Conservation (phyloP, 2,113 vertebrate species). For the Phoxinus phoxinus region DNA sequence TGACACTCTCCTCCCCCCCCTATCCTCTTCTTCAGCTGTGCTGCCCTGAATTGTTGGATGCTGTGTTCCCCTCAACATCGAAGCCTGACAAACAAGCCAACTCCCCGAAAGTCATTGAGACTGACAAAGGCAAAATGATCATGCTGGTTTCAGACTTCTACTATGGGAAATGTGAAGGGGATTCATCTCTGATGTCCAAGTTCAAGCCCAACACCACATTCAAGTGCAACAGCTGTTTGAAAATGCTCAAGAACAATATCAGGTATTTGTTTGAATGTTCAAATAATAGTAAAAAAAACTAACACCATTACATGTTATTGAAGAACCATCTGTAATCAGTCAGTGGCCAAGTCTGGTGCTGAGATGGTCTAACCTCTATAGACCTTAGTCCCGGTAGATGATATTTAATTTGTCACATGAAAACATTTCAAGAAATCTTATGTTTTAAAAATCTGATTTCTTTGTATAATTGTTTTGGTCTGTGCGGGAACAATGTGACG, state of each 20-base stretch:
- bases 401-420: background rate
- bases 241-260: slow-evolving; percentile 97
- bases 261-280: slow-evolving; percentile 76
- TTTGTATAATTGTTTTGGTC: slow-evolving; percentile 15
- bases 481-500: background rate
- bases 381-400: background rate
- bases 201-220: slow-evolving; percentile 89
- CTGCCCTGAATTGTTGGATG: slow-evolving; percentile 78
- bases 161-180: slow-evolving; percentile 90
- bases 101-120: slow-evolving; percentile 65
- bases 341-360: background rate
- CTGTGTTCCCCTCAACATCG: slow-evolving; percentile 65
- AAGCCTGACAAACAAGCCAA: slow-evolving; percentile 66
- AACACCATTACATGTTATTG: background rate
- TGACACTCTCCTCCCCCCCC: background rate
- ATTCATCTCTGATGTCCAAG: slow-evolving; percentile 72
- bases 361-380: background rate
- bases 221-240: slow-evolving; percentile 96
- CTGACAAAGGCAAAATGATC: slow-evolving; percentile 89
- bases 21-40: slow-evolving; percentile 67
- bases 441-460: background rate
- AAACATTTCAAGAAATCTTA: background rate
- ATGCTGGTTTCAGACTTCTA: slow-evolving; percentile 98
- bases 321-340: background rate
- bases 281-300: background rate